Conservation (phyloP, 1,140 invertebrate genomes). For the Eupeodes corollae region DNA sequence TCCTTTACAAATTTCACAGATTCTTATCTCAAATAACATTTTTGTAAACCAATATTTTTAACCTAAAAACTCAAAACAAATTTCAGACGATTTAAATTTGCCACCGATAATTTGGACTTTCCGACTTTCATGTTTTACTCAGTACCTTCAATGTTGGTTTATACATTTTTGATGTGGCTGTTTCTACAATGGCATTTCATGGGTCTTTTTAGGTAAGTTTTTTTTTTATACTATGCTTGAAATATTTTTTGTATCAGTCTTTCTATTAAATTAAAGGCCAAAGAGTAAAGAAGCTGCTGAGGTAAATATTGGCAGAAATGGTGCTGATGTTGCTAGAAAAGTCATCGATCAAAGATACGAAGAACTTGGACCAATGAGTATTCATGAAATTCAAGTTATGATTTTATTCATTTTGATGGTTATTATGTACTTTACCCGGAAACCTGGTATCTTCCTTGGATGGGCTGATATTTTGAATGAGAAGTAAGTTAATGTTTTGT, state of each 20-base stretch:
- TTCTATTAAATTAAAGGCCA: too few species aligned
- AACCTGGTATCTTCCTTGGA: constrained; percentile 46
- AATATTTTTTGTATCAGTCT: neutral
- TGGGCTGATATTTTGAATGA: constrained; percentile 22
- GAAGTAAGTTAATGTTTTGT: constrained; percentile 13
- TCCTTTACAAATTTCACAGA: constrained; percentile 2
- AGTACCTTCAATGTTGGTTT: constrained; percentile 52
- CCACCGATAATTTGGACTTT: constrained; percentile 55
- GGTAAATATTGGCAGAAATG: constrained; percentile 44
- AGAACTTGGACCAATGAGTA: constrained; percentile 65
- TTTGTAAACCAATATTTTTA: constrained; percentile 19
- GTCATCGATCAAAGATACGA: constrained; percentile 61
- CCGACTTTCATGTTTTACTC: constrained; percentile 63
- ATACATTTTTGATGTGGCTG: constrained; percentile 59
- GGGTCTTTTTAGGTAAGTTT: constrained; percentile 45
- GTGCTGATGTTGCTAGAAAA: constrained; percentile 50
- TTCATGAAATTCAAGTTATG: constrained; percentile 68
- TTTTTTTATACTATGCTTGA: neutral
- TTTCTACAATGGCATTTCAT: constrained; percentile 63
- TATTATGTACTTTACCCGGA: constrained; percentile 77
- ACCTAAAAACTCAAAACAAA: constrained; percentile 12
- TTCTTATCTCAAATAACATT: constrained; percentile 18
- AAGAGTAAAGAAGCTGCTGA: constrained; percentile 47
- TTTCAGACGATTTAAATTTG: constrained; percentile 37
- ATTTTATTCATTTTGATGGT: constrained; percentile 67